phyloP scores from a whole-genome alignment of 2,113 vertebrate genomes.

The Gallinago media region DNA sequence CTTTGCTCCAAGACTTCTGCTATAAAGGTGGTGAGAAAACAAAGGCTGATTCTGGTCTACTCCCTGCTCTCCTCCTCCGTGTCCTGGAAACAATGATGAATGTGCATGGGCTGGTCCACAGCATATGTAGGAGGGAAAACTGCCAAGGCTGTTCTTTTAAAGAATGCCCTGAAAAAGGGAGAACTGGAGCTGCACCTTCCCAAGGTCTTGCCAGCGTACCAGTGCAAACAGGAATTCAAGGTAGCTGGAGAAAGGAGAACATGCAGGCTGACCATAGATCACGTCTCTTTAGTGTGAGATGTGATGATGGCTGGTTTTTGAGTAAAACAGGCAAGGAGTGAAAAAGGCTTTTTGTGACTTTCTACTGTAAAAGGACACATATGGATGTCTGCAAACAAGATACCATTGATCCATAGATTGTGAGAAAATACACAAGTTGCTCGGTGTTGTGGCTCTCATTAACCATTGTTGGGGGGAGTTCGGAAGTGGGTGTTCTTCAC shows the following conservation, averaged over 20 bases:
- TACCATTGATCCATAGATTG: neutral
- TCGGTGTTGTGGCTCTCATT: neutral
- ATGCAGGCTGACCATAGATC: neutral
- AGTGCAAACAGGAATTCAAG: neutral
- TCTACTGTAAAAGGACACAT: neutral
- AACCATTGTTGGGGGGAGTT: neutral
- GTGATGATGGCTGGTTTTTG: neutral
- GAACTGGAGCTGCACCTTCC: neutral
- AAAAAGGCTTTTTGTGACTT: neutral
- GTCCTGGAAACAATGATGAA: neutral
- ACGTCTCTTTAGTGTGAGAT: neutral
- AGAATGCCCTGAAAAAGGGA: neutral
- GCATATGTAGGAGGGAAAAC: neutral
- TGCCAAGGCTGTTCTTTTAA: neutral
- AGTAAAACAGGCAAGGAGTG: neutral
- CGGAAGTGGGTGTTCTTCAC: neutral
- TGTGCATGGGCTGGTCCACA: neutral
- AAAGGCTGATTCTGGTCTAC: neutral
- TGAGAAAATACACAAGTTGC: neutral
- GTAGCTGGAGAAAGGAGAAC: neutral
- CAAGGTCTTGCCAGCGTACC: neutral
- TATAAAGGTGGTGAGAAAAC: neutral
- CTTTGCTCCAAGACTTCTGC: conserved; percentile 6
- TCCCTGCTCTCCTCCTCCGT: neutral
- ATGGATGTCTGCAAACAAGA: neutral